Percentiles rank a stretch among this genome's conserved stretches.
These are phyloP conservation scores for Halichondria panicea DNA, from an alignment of 37 sponge, comb jelly and placozoan genomes.

Conservation along the genomic window DNA sequence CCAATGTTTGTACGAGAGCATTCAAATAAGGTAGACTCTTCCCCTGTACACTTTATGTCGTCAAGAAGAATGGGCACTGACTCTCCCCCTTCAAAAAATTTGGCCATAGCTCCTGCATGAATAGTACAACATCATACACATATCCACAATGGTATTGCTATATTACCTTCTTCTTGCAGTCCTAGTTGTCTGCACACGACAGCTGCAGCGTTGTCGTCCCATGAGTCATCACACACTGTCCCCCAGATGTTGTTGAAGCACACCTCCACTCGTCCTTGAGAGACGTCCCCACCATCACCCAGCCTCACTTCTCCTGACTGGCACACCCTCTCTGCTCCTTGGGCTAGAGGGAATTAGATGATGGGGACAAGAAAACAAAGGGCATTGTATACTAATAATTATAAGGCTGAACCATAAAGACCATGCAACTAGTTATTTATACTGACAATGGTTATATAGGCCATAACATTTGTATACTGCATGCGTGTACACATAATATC, in stretches of 20 bases:
- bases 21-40: constrained; percentile 14
- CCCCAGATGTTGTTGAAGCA: constrained; percentile 41
- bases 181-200: constrained; percentile 56
- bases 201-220: constrained; percentile 36
- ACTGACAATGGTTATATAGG: too few species aligned
- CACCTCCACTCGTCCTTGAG: constrained; percentile 50
- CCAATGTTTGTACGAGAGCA: constrained; percentile 1
- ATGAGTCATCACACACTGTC: constrained; percentile 36
- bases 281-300: neutral
- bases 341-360: too few species aligned
- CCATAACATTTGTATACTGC: too few species aligned
- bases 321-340: constrained; percentile 6
- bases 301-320: constrained; percentile 21
- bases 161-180: neutral
- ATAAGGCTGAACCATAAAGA: too few species aligned
- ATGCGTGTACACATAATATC: too few species aligned
- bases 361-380: too few species aligned
- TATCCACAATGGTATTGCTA: neutral
- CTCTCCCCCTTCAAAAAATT: constrained; percentile 9
- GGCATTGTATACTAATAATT: too few species aligned
- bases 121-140: neutral
- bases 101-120: neutral
- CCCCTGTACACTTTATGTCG: constrained; percentile 36
- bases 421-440: too few species aligned
- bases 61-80: constrained; percentile 12